Conservation (phyloP, 2,888 invertebrate genomes). For the Drosophila melanocephala region DNA sequence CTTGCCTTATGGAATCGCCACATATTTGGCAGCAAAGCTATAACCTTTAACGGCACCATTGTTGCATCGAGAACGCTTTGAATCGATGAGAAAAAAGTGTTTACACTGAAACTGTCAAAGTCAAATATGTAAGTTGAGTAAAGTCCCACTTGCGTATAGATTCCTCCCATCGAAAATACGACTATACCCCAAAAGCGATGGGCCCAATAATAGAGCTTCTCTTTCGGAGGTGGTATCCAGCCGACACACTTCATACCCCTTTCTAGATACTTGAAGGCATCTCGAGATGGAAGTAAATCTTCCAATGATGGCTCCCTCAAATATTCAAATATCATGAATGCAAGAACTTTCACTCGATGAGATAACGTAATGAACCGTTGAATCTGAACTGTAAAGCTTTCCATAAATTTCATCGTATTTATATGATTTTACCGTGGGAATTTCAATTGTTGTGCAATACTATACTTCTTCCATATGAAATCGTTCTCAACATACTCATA, state of each 20-base stretch:
- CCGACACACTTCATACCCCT: conserved; percentile 39
- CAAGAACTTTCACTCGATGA: not conserved
- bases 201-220: not conserved
- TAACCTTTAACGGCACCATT: conserved; percentile 7
- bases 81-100: conserved; percentile 39
- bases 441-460: not conserved
- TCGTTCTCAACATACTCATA: conserved; percentile 29
- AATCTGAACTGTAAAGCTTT: conserved; percentile 16
- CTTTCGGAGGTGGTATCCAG: conserved; percentile 23
- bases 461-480: conserved; percentile 24
- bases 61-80: conserved; percentile 40
- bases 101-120: conserved; percentile 28
- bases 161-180: not conserved
- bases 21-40: conserved; percentile 14
- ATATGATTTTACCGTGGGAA: conserved; percentile 16
- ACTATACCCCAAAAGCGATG: conserved; percentile 9
- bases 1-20: conserved; percentile 38
- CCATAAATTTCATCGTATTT: conserved; percentile 1
- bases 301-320: conserved; percentile 11
- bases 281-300: conserved; percentile 29
- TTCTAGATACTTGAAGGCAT: conserved; percentile 42
- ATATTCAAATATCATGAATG: conserved; percentile 36
- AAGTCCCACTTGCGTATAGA: conserved; percentile 45
- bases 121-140: conserved; percentile 35
- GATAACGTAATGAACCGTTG: not conserved